Evolutionary conservation across 1,140 invertebrate species (phyloP).

Genomic region (Diachasma alloeum): DNA sequence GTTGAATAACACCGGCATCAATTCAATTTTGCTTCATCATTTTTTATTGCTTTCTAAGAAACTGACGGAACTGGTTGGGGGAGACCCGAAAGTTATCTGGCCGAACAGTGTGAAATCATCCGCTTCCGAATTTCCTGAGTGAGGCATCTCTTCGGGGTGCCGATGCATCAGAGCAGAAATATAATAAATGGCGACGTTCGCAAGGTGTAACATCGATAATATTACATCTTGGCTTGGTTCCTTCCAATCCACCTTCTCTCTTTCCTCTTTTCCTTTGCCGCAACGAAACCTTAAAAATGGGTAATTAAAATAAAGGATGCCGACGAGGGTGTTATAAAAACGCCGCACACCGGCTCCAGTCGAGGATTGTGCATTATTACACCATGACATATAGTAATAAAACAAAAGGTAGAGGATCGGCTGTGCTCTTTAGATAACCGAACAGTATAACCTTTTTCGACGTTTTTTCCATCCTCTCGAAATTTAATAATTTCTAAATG

Average conservation of each 20-base stretch:
- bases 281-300: slow-evolving; percentile 44
- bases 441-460: background rate
- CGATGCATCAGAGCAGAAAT: background rate
- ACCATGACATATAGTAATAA: background rate
- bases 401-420: background rate
- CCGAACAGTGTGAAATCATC: slow-evolving; percentile 33
- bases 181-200: background rate
- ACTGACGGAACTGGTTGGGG: background rate
- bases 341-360: slow-evolving; percentile 27
- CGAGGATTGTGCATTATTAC: slow-evolving; percentile 52
- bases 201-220: background rate
- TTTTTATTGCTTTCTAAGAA: slow-evolving; percentile 30
- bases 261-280: slow-evolving; percentile 20
- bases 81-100: background rate
- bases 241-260: background rate
- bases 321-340: slow-evolving; percentile 46
- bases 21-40: slow-evolving; percentile 25
- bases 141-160: background rate
- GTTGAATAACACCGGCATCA: slow-evolving; percentile 23
- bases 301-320: slow-evolving; percentile 41
- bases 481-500: background rate
- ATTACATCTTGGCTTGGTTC: background rate
- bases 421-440: background rate
- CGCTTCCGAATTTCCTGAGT: slow-evolving; percentile 35
- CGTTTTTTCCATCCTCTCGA: background rate